Evolutionary conservation across 2,113 vertebrate genomes (phyloP).

Genomic region (Melanerpes formicivorus): DNA sequence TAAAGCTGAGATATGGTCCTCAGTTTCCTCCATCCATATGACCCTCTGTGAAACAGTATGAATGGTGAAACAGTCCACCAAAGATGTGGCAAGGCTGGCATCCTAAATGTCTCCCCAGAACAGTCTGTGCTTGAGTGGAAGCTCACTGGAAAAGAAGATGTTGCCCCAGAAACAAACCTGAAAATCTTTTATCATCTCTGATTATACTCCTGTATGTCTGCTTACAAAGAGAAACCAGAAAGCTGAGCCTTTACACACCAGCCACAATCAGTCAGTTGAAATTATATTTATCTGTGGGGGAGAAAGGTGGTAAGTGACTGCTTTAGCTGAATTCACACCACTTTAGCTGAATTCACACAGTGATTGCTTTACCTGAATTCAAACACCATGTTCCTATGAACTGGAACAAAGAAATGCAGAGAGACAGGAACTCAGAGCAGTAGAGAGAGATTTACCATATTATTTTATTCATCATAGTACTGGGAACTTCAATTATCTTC

Average conservation of each 20-base stretch:
- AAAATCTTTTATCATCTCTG: background rate
- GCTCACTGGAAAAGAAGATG: background rate
- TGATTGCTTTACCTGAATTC: background rate
- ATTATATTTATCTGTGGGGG: background rate
- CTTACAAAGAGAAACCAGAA: background rate
- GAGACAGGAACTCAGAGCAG: background rate
- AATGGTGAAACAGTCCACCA: background rate
- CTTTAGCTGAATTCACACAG: background rate
- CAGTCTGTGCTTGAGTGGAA: background rate
- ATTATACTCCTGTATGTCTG: background rate
- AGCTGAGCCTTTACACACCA: background rate
- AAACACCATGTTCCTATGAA: background rate
- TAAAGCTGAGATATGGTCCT: background rate
- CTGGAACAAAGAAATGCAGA: background rate
- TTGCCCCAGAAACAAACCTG: background rate
- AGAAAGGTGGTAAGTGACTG: background rate
- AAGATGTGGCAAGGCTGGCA: background rate
- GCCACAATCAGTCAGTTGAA: background rate
- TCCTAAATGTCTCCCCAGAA: background rate
- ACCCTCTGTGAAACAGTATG: background rate
- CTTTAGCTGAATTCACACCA: background rate
- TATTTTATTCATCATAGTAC: slow-evolving; percentile 14
- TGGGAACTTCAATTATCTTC: slow-evolving; percentile 42
- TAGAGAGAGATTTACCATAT: background rate
- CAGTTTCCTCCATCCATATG: background rate